phyloP scores from a whole-genome alignment of 1,140 invertebrate genomes.

The Phymorhynchus buccinoides region DNA sequence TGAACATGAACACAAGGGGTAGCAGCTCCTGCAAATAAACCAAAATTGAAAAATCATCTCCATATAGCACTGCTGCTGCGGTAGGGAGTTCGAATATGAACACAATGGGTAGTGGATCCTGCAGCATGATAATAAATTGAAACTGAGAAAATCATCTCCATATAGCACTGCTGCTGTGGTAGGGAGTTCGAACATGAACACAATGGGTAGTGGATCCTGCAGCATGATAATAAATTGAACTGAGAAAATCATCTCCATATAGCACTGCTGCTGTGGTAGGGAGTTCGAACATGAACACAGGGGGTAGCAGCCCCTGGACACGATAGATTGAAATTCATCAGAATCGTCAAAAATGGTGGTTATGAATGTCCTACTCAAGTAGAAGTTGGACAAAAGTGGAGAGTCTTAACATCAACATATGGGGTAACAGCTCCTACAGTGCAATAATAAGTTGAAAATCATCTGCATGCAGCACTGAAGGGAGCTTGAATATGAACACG shows the following conservation, averaged over 20 bases:
- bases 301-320: slow-evolving; percentile 85
- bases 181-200: no score
- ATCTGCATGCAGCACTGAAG: no score
- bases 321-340: not conserved
- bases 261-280: slow-evolving; percentile 84
- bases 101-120: slow-evolving; percentile 85
- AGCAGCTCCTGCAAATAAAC: not conserved
- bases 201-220: slow-evolving; percentile 87
- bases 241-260: not conserved
- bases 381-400: no score
- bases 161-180: not conserved
- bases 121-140: slow-evolving; percentile 74
- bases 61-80: no score
- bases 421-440: not conserved
- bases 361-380: no score
- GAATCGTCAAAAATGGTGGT: not conserved
- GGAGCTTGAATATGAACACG: not conserved
- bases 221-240: slow-evolving; percentile 73
- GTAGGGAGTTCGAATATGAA: no score
- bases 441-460: no score
- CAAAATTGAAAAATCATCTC: no score
- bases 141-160: not conserved
- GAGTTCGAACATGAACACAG: slow-evolving; percentile 93
- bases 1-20: not conserved
- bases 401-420: not conserved